Evolutionary conservation across 2,888 invertebrate species (phyloP), one percentile per base, ranked within the genome.

Genomic region (Drosophila fulvimacula): DNA sequence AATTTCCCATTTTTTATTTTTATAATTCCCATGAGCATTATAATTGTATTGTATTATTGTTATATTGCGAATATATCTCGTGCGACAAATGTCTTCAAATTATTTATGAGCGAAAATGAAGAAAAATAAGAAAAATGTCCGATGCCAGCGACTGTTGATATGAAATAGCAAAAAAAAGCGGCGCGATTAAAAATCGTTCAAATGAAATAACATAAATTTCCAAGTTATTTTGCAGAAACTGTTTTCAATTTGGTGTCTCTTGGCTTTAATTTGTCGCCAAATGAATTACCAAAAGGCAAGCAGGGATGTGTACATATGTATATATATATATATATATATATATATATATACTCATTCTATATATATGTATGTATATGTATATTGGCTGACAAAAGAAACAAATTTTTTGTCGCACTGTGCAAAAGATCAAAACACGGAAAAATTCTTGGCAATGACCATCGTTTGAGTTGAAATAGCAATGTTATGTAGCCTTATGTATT

Each of bases 391-490:
- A 79, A 78, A 78, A 79, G 79, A 79, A 69, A 76, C 73, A 74
- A 72, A 76, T 76, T 81, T 70, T 72, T 68, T 57, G 69, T 78
- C 73, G 76, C 76, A 73, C 78, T 76, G 68, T 78, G 76, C 76
- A 74, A 74, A 75, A 85, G 89, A 89, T 85, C 84, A 89, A 85
- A 85, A 89, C 85, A 86, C 89, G 88, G 88, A 89, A 89, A 86
- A 86, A 89, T 88, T 86, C 86, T 86, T 86, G 86, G 86, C 86
- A 86, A 87, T 86, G 86, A 86, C 89, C 86, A 88, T 89, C 89
- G 74, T 70, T 73, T 67, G 72, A 80, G 83, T 77, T 82, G 82
- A 88, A 88, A 83, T 88, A 83, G 88, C 89, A 82, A 84, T 73
- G 82, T 70, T 82, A 79, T 74, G 67, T 71, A 65, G 70, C 56